phyloP scores from a whole-genome alignment of 2,113 vertebrate species.

The Actenoides lindsayi region DNA sequence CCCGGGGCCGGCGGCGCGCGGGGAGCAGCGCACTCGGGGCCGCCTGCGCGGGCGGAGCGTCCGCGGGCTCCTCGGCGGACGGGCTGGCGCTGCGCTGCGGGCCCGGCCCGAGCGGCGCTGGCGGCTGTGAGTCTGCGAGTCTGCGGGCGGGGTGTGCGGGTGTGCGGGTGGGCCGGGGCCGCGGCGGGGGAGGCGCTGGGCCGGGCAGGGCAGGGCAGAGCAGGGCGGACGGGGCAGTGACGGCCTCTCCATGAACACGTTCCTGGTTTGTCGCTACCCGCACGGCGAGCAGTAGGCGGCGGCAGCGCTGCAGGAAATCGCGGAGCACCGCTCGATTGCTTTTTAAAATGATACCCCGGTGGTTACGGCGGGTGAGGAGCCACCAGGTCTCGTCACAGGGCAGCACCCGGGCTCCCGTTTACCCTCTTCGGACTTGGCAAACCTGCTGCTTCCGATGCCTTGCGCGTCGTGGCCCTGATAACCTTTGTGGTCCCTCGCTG shows the following conservation, averaged over 20 bases:
- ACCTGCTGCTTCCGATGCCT: not conserved
- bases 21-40: too few relatives aligned
- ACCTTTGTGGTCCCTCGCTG: accelerated
- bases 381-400: accelerated
- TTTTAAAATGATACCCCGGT: accelerated
- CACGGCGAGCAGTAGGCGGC: not conserved
- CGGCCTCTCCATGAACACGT: not conserved
- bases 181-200: not conserved
- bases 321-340: not conserved
- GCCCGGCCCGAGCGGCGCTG: not conserved
- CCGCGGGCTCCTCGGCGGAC: too few relatives aligned
- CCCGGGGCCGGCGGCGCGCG: not conserved
- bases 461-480: not conserved
- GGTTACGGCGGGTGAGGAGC: not conserved
- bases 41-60: too few relatives aligned
- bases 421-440: not conserved
- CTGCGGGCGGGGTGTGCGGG: too few relatives aligned
- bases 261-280: not conserved
- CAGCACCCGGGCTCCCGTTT: not conserved
- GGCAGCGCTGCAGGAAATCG: not conserved
- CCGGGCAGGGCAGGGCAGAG: too few relatives aligned
- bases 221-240: too few relatives aligned
- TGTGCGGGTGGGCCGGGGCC: not conserved
- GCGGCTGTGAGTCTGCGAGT: not conserved
- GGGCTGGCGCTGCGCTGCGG: too few relatives aligned